Conservation (phyloP, 2,888 invertebrate species). For the Leptinotarsa haldemani region DNA sequence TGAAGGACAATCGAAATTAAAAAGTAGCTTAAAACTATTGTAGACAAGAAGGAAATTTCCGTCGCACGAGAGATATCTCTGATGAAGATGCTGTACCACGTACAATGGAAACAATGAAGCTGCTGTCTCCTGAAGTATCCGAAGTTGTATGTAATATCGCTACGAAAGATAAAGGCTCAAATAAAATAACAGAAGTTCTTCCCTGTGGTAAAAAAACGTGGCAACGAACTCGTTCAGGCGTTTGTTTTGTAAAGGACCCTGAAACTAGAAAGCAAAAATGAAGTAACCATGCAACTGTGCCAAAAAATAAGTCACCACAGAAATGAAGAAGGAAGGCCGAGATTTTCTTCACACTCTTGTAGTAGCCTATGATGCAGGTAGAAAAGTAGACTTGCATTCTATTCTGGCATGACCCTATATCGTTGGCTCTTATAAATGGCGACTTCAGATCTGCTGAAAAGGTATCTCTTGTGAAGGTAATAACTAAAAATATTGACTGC, state of each 20-base stretch:
- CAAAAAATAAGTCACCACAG: neutral
- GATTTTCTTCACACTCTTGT: neutral
- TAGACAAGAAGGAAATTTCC: neutral
- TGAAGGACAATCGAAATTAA: no score
- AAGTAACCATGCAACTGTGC: neutral
- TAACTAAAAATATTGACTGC: no score
- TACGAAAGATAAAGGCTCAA: neutral
- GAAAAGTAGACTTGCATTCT: neutral
- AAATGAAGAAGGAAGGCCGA: neutral
- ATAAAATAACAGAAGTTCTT: neutral
- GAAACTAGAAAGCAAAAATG: neutral
- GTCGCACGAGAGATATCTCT: neutral
- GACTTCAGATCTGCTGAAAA: no score
- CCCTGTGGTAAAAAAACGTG: neutral
- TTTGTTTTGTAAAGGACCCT: neutral
- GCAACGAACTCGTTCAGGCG: no score
- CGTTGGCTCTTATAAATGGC: neutral
- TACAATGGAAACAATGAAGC: neutral
- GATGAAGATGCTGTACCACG: conserved; percentile 3
- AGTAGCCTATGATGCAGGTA: neutral
- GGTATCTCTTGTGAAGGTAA: no score
- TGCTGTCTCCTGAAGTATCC: neutral
- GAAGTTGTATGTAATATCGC: conserved; percentile 5
- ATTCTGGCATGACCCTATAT: neutral
- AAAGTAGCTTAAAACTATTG: neutral